Evolutionary conservation across 2,888 invertebrate species (phyloP).

Genomic region (Stenodera caucasica): DNA sequence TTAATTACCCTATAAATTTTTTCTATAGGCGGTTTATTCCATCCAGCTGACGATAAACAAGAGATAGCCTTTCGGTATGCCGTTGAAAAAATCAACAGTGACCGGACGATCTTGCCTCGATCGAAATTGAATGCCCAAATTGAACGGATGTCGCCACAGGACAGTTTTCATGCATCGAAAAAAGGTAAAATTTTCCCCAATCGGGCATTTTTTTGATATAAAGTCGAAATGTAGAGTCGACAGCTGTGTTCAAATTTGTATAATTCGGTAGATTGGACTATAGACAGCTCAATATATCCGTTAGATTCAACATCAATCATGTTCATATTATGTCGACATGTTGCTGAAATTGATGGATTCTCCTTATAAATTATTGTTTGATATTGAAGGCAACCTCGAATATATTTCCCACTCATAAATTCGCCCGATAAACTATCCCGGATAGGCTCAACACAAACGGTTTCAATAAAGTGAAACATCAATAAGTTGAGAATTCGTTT

Average conservation of each 20-base stretch:
- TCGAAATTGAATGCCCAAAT: slow-evolving; percentile 89
- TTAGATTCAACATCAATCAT: not conserved
- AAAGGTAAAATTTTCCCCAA: slow-evolving; percentile 83
- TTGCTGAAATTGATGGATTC: not conserved
- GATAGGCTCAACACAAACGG: too few species aligned
- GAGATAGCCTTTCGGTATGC: slow-evolving; percentile 92
- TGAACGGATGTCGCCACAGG: slow-evolving; percentile 85
- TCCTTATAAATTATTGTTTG: not conserved
- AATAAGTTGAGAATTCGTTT: not conserved
- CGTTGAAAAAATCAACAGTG: slow-evolving; percentile 86
- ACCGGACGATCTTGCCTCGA: slow-evolving; percentile 77
- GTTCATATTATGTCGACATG: not conserved
- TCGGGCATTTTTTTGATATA: not conserved
- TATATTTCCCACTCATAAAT: too few species aligned
- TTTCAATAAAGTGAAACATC: not conserved
- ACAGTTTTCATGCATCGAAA: slow-evolving; percentile 93
- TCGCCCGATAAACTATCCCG: too few species aligned
- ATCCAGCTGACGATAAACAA: slow-evolving; percentile 84
- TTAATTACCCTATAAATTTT: too few species aligned
- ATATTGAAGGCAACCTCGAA: too few species aligned
- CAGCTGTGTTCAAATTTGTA: slow-evolving; percentile 33
- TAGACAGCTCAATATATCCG: not conserved
- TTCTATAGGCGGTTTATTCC: slow-evolving; percentile 82
- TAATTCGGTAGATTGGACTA: not conserved
- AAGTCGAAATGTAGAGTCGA: not conserved